Evolutionary conservation across 1,140 invertebrate species (phyloP).

Genomic region (Drosophila pallidifrons): DNA sequence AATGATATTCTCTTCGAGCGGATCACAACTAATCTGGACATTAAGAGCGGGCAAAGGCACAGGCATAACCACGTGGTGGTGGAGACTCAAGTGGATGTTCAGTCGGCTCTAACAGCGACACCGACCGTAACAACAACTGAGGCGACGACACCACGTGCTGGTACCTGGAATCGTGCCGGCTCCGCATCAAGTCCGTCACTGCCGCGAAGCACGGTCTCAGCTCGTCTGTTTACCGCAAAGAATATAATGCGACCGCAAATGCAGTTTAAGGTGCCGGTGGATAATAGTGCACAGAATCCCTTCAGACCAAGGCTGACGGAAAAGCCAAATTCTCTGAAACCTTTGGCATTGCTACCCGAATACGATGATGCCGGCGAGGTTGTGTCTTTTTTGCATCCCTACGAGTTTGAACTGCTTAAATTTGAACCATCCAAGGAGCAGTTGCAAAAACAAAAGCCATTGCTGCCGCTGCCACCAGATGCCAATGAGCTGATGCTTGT

Average conservation of each 20-base stretch:
- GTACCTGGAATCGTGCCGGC: slow-evolving; percentile 75
- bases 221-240: slow-evolving; percentile 88
- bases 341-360: slow-evolving; percentile 90
- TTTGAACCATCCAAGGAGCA: slow-evolving; percentile 87
- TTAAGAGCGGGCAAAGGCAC: slow-evolving; percentile 87
- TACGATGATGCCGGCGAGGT: slow-evolving; percentile 88
- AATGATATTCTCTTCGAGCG: slow-evolving; percentile 94
- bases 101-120: slow-evolving; percentile 66
- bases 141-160: slow-evolving; percentile 60
- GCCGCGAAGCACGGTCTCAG: slow-evolving; percentile 50
- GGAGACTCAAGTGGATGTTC: slow-evolving; percentile 84
- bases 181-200: slow-evolving; percentile 6
- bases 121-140: not conserved
- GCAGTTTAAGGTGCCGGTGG: slow-evolving; percentile 93
- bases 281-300: slow-evolving; percentile 90
- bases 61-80: slow-evolving; percentile 87
- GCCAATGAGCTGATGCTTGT: slow-evolving; percentile 90
- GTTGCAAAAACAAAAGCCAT: slow-evolving; percentile 84
- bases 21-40: slow-evolving; percentile 90
- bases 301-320: slow-evolving; percentile 94
- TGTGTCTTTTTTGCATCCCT: slow-evolving; percentile 93
- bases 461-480: slow-evolving; percentile 86
- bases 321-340: slow-evolving; percentile 95
- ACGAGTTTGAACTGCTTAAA: slow-evolving; percentile 93
- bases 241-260: slow-evolving; percentile 93